Conservation (phyloP, 2,888 invertebrate genomes). For the Campoplex capitator region DNA sequence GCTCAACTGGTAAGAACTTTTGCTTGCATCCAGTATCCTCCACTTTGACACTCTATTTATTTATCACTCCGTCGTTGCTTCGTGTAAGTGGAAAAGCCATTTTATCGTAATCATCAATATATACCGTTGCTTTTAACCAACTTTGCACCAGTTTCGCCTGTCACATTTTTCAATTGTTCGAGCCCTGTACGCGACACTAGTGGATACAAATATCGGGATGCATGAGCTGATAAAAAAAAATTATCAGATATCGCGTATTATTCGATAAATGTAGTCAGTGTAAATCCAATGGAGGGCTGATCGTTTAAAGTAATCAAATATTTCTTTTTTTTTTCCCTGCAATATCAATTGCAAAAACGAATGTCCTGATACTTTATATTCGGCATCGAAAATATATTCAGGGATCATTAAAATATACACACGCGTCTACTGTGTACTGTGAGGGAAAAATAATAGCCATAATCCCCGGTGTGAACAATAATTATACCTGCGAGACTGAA, state of each 20-base stretch:
- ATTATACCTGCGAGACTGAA: neutral
- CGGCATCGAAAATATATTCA: neutral
- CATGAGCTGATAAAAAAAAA: neutral
- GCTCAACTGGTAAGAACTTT: constrained; percentile 21
- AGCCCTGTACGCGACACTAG: neutral
- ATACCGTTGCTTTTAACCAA: neutral
- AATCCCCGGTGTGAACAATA: neutral
- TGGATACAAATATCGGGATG: neutral
- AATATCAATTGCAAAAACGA: neutral
- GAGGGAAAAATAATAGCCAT: neutral
- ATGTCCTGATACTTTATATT: neutral
- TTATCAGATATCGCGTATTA: neutral
- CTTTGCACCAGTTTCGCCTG: neutral
- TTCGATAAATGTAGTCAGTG: neutral
- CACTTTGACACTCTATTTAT: constrained; percentile 12
- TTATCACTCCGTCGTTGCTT: neutral
- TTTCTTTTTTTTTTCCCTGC: neutral
- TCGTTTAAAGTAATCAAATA: neutral
- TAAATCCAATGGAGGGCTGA: neutral
- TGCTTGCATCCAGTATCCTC: constrained; percentile 3
- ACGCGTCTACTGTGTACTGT: neutral
- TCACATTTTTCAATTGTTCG: neutral
- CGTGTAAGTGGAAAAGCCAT: neutral
- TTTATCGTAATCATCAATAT: constrained; percentile 6
- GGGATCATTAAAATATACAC: neutral